Conservation (phyloP, 2,113 vertebrate species). For the Pheucticus melanocephalus region DNA sequence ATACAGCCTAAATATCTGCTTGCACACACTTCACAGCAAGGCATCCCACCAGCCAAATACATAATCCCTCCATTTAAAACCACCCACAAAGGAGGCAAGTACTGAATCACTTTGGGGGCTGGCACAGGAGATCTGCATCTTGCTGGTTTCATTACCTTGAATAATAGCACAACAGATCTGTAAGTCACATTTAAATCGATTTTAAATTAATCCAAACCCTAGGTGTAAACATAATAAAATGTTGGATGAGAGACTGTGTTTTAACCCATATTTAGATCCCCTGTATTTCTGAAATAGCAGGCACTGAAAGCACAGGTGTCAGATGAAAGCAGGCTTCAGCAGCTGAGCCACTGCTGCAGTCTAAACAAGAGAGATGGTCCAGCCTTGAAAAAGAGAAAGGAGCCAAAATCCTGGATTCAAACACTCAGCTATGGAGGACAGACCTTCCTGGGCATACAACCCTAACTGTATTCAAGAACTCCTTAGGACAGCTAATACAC, state of each 20-base stretch:
- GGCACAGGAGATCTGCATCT: not conserved
- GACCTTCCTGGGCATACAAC: not conserved
- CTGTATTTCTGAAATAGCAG: not conserved
- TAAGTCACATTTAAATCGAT: not conserved
- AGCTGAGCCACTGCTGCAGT: not conserved
- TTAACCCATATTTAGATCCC: not conserved
- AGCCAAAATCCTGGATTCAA: not conserved
- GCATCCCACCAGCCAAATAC: slow-evolving; percentile 4
- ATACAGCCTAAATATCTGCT: not conserved
- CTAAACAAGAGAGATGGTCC: not conserved
- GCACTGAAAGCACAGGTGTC: not conserved
- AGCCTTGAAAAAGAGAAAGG: not conserved
- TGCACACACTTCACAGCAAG: slow-evolving; percentile 25
- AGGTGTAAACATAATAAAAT: not conserved
- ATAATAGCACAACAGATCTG: not conserved
- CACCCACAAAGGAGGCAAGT: not conserved
- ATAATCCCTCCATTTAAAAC: slow-evolving; percentile 6
- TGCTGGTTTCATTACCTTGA: slow-evolving; percentile 9
- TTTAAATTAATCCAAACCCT: not conserved
- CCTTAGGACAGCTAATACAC: not conserved
- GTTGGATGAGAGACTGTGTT: not conserved
- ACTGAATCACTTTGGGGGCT: not conserved
- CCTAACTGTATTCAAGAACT: not conserved
- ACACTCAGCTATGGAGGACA: not conserved
- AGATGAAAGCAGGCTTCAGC: not conserved